Evolutionary conservation across 2,113 vertebrate species (phyloP), one percentile per base, ranked within the genome.

Genomic region (Dolichallabes microphthalmus): DNA sequence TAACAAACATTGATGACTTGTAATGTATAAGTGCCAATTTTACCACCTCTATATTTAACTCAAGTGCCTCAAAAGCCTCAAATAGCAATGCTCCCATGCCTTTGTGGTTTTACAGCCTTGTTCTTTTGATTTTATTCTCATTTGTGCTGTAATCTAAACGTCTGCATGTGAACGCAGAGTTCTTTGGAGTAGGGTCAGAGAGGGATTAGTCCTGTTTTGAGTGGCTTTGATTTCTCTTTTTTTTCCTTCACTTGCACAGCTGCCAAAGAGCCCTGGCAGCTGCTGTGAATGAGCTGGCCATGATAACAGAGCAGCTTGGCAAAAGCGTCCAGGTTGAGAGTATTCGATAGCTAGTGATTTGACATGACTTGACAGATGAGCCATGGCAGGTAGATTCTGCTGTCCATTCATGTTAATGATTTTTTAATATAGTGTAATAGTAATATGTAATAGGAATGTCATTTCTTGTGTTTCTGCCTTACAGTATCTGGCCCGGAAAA

Each of bases 141-240:
- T 25, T 82, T 50, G n/a, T 22, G 20, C 53, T 17, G 30, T 82
- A 69, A 35, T 82, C 50, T 82, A 52, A 7, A 82, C 11, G 19
- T 60, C 55, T 39, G 55, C 32, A 22, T 79, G 76, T 60, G 76
- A 79, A 79, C 19, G 12, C 32, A 79, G 55, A 78, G 17, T 58
- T 58, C 27, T 57, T 57, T 77, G 52, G 75, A 78, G 76, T 78
- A 30, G 55, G 76, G 76, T 79, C 76, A 79, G 55, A 60, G 30
- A 39, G 55, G 55, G 76, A 79, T 79, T 79, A 79, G 57, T 79
- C 76, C 57, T 79, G 76, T 79, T 79, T 79, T 79, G 55, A 79
- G 55, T 60, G 55, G 76, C 76, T 69, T 69, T 82, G 58, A 52
- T 76, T 66, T 64, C 32, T 30, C 68, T 19, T 76, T 76, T 74